A percentile compares a stretch with the other conserved stretches of the same genome.
Evolutionary conservation across 2,888 invertebrate species (phyloP).

Genomic region (Tuta absoluta): DNA sequence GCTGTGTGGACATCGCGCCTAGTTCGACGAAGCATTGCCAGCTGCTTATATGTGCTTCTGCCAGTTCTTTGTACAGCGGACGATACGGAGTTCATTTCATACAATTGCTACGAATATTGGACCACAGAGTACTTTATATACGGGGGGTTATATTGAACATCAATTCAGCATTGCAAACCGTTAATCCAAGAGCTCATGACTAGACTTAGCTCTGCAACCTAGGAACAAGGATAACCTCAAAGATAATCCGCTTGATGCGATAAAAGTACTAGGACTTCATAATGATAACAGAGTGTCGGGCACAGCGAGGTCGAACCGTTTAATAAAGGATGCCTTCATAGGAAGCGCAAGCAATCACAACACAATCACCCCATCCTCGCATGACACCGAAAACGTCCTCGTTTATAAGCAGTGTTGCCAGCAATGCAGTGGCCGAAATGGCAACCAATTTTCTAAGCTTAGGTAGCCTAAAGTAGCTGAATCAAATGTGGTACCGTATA

Average conservation of each 20-base stretch:
- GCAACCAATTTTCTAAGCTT: too few relatives aligned
- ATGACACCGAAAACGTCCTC: constrained; percentile 81
- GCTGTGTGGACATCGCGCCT: constrained; percentile 69
- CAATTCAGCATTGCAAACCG: background rate
- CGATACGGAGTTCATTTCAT: constrained; percentile 10
- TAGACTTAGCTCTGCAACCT: constrained; percentile 15
- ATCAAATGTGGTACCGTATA: too few relatives aligned
- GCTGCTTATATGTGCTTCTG: constrained; percentile 19
- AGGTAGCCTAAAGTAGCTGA: too few relatives aligned
- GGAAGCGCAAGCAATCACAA: constrained; percentile 79
- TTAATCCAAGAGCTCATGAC: background rate
- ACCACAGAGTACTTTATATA: too few relatives aligned
- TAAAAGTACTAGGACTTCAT: constrained; percentile 23
- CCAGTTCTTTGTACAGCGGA: background rate
- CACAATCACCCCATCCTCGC: constrained; percentile 80
- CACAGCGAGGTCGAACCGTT: constrained; percentile 45
- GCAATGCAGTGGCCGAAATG: too few relatives aligned
- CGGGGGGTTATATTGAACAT: background rate
- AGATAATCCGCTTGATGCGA: constrained; percentile 23
- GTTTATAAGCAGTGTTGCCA: constrained; percentile 46
- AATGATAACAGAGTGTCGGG: constrained; percentile 27
- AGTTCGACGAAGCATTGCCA: constrained; percentile 24
- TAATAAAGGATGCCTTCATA: constrained; percentile 74
- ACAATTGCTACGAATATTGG: constrained; percentile 1
- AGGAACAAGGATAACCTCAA: constrained; percentile 19